Base-by-base conservation (phyloP, 1,140 invertebrate genomes). In the Drosophila persimilis region DNA sequence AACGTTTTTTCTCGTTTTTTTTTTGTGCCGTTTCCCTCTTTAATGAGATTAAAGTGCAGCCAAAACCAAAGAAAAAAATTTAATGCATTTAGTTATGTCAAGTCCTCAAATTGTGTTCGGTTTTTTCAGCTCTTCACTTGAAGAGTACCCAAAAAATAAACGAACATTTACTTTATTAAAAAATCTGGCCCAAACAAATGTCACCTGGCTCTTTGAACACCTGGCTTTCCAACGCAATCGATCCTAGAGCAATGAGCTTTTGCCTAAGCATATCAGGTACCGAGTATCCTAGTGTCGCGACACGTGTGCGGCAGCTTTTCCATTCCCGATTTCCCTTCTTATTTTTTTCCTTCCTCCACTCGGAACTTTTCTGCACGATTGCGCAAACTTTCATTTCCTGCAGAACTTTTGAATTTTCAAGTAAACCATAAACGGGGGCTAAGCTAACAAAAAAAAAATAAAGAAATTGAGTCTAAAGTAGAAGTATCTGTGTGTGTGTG, bases 331-430 rank as follows among this genome's bases (percentile, higher is more conserved):
- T 69, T 69, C 63, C 51, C 31, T 22, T 35, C 13, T 6, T 54
- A 31, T 46, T 50, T 41, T 29, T 73, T 46, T 64, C 24, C 24
- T 26, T 26, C 24, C 24, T 22, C 46, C 57, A 57, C 52, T 63
- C 62, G 41, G 64, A 72, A 84, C 62, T 85, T 83, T 83, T 83
- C 80, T 79, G 67, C 80, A 84, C 80, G 80, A 84, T 85, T 78
- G 76, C 80, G 77, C 65, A 72, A 84, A 76, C 81, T 86, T 86
- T 73, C 65, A 73, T 84, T 84, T 84, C 50, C 81, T 64, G 66
- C 63, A 60, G 57, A 84, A 86, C 81, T 86, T 86, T 73, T 70
- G 73, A 69, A 65, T 75, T 80, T 71, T 80, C 65, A 75, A 80
- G 77, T 80, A 66, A 39, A 74, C 65, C 72, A 64, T 65, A 74